Conservation (phyloP, 2,113 vertebrate species). For the Felis catus region DNA sequence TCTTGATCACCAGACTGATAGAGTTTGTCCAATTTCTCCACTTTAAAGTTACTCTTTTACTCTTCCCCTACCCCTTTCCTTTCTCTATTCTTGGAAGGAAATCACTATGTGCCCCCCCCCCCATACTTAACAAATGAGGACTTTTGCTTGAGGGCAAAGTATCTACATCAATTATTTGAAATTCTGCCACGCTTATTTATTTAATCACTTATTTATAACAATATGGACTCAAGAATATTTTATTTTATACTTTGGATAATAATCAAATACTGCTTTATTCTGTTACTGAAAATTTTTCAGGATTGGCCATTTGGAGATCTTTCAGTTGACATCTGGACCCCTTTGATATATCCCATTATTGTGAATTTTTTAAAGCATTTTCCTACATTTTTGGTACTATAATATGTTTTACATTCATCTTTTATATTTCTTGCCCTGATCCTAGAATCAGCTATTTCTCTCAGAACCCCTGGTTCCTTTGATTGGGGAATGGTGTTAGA, state of each 20-base stretch:
- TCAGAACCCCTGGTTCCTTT: neutral
- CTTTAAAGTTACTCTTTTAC: neutral
- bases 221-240: neutral
- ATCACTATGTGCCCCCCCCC: neutral
- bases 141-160: neutral
- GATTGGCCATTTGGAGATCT: neutral
- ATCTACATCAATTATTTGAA: neutral
- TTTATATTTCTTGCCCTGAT: neutral
- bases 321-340: neutral
- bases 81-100: neutral
- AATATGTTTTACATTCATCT: neutral
- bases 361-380: neutral
- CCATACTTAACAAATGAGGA: neutral
- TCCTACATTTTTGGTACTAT: neutral
- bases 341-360: neutral
- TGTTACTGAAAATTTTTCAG: neutral
- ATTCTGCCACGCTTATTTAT: neutral
- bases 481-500: neutral
- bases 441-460: neutral
- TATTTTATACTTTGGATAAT: neutral
- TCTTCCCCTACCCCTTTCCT: neutral
- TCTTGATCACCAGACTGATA: neutral
- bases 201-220: neutral
- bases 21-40: neutral
- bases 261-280: neutral